Conservation (phyloP, 2,113 vertebrate species). For the Uria aalge region DNA sequence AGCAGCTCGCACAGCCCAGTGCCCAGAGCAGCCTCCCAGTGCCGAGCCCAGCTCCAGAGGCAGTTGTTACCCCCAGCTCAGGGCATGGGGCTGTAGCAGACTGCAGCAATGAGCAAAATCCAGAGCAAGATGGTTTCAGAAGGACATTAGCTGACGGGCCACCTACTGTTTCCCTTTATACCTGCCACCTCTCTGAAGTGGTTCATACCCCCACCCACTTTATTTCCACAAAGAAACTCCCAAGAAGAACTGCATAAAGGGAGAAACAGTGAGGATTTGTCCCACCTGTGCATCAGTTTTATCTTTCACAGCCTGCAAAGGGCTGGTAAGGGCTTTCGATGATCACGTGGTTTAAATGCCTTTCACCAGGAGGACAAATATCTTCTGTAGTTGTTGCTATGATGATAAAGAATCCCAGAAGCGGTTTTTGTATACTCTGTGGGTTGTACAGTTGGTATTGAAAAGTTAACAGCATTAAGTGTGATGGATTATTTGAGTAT, state of each 20-base stretch:
- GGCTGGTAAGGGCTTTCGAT: background rate
- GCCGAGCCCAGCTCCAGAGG: background rate
- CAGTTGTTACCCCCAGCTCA: background rate
- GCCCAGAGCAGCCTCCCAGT: background rate
- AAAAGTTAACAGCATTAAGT: conserved; percentile 65
- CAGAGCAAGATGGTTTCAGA: background rate
- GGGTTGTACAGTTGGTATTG: conserved; percentile 18
- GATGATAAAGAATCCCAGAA: conserved; percentile 36
- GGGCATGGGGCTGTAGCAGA: background rate
- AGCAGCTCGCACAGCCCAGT: background rate
- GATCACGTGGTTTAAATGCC: background rate
- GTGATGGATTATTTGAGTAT: conserved; percentile 55
- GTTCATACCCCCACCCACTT: background rate
- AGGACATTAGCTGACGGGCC: background rate
- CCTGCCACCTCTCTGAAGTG: background rate
- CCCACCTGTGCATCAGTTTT: background rate
- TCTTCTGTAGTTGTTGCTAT: conserved; percentile 5
- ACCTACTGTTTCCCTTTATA: background rate
- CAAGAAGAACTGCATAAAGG: background rate
- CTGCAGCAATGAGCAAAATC: background rate
- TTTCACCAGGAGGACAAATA: conserved; percentile 14
- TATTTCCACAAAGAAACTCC: background rate
- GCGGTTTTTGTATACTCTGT: conserved; percentile 6
- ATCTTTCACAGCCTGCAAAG: background rate
- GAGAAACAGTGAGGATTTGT: conserved; percentile 6